phyloP scores from a whole-genome alignment of 2,888 invertebrate genomes.

The Beris morrisii region DNA sequence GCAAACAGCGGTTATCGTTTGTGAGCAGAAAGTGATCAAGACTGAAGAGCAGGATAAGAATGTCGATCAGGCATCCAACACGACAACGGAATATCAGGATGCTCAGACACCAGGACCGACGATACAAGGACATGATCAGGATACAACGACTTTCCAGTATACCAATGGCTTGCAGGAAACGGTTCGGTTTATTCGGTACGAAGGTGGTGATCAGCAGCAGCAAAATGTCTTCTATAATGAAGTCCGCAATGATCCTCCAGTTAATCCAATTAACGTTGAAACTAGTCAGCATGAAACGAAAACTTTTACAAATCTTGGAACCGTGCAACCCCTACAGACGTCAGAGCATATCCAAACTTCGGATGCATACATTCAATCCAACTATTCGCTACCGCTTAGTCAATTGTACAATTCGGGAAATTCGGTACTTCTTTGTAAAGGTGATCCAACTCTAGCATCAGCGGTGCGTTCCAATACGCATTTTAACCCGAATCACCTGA shows the following conservation, averaged over 20 bases:
- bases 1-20: slow-evolving; percentile 46
- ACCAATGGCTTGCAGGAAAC: slow-evolving; percentile 36
- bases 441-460: slow-evolving; percentile 51
- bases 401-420: slow-evolving; percentile 48
- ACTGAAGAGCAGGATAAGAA: slow-evolving; percentile 52
- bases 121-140: slow-evolving; percentile 33
- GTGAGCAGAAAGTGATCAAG: slow-evolving; percentile 50
- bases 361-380: slow-evolving; percentile 26
- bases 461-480: slow-evolving; percentile 47
- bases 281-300: slow-evolving; percentile 49
- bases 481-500: slow-evolving; percentile 40
- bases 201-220: slow-evolving; percentile 39
- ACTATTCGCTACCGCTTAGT: slow-evolving; percentile 43
- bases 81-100: slow-evolving; percentile 41
- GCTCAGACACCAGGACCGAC: slow-evolving; percentile 37
- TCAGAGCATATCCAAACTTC: slow-evolving; percentile 27
- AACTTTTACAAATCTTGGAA: slow-evolving; percentile 54
- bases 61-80: slow-evolving; percentile 38
- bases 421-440: slow-evolving; percentile 49
- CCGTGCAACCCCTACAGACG: slow-evolving; percentile 35
- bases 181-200: slow-evolving; percentile 34
- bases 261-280: slow-evolving; percentile 43
- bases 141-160: slow-evolving; percentile 36
- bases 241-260: slow-evolving; percentile 26
- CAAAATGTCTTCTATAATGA: slow-evolving; percentile 46